These are phyloP conservation scores for Folsomia candida DNA, from an alignment of 2,888 invertebrate species.

Conservation along the genomic window DNA sequence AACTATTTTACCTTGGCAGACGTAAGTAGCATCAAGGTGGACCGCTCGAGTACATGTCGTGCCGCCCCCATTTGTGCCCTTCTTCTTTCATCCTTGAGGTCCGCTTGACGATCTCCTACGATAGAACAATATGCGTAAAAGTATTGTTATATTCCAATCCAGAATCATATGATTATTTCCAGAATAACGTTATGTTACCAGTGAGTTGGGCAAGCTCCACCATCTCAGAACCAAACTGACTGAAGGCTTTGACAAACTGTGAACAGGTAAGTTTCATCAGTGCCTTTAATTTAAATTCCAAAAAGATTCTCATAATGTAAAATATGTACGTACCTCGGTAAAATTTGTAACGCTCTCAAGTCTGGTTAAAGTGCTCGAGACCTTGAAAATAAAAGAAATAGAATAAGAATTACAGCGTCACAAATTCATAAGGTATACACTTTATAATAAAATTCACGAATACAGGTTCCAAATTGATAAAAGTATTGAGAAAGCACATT, in stretches of 20 bases:
- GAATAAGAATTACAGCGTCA: too few relatives aligned
- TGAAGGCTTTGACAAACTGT: constrained; percentile 97
- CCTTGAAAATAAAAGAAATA: constrained; percentile 56
- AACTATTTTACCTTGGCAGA: constrained; percentile 77
- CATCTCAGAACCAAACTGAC: constrained; percentile 98
- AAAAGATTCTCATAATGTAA: too few relatives aligned
- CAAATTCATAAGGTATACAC: too few relatives aligned
- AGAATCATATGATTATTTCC: background rate
- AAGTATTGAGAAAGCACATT: too few relatives aligned
- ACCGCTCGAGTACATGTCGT: constrained; percentile 88
- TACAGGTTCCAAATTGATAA: too few relatives aligned
- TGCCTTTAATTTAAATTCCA: background rate
- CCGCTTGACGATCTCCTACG: constrained; percentile 75
- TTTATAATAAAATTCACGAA: too few relatives aligned
- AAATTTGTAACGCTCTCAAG: constrained; percentile 85
- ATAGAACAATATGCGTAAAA: background rate
- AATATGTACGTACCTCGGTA: too few relatives aligned
- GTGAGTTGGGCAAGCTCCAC: constrained; percentile 95
- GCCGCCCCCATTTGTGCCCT: constrained; percentile 96
- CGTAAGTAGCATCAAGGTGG: constrained; percentile 93
- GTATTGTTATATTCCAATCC: background rate
- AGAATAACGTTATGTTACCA: constrained; percentile 55
- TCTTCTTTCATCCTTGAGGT: constrained; percentile 86
- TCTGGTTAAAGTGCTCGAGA: constrained; percentile 76
- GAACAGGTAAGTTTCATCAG: constrained; percentile 56